These are phyloP conservation scores for Eretmochelys imbricata DNA, from an alignment of 2,113 vertebrate genomes.

Conservation along the genomic window DNA sequence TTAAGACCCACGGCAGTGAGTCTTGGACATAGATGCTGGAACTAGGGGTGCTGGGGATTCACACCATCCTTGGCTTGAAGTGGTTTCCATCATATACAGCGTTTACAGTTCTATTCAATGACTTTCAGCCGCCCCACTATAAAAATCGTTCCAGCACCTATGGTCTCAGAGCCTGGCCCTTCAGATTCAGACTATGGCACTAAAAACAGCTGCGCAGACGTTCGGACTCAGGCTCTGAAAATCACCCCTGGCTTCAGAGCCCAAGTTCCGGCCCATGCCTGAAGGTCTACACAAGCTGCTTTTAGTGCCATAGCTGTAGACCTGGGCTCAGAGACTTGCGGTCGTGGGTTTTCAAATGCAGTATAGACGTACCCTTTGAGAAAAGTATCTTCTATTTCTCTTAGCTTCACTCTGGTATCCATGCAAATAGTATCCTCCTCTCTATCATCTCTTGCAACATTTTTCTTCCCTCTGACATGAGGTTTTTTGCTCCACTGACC, in stretches of 20 bases:
- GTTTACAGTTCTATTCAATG: no score
- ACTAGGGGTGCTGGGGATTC: no score
- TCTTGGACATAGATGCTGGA: not conserved
- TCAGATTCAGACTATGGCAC: not conserved
- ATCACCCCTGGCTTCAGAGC: not conserved
- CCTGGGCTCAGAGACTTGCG: not conserved
- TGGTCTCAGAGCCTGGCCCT: not conserved
- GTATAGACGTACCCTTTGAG: not conserved
- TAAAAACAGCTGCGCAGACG: not conserved
- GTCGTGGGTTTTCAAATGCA: not conserved
- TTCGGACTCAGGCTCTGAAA: not conserved
- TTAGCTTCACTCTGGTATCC: not conserved
- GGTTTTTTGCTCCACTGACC: not conserved
- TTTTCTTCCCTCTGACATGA: not conserved
- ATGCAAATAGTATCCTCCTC: not conserved
- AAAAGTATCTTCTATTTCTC: not conserved
- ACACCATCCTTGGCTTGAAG: no score
- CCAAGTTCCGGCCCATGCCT: not conserved
- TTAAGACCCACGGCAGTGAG: not conserved
- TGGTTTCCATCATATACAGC: no score
- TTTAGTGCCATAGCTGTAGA: not conserved
- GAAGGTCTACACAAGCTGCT: not conserved
- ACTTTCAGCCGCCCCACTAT: no score
- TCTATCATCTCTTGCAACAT: not conserved
- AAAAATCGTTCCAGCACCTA: no score